Evolutionary conservation across 2,797 vertebrate genomes (phyloP), one percentile per base, ranked within the genome.

Genomic region (Potorous gilbertii): DNA sequence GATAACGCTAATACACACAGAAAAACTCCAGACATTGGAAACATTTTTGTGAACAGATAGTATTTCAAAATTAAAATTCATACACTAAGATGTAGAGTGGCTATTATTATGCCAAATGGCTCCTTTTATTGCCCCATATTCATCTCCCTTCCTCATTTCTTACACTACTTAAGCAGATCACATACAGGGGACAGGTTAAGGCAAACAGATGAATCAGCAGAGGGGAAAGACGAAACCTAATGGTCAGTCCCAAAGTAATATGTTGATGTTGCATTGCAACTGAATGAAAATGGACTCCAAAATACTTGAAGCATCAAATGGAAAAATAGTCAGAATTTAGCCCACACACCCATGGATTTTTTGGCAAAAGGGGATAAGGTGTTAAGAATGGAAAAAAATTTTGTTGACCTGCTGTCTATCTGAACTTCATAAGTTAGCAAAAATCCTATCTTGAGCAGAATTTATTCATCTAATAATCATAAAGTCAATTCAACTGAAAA

Each of bases 1-100:
- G 0, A 27, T 34, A 0, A 28, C 27, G 11, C 56, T 46, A 34
- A 62, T 0, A 0, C 0, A 5, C 3, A 12, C 0, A 27, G 9
- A 4, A 46, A 10, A 1, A 40, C 81, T 55, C 81, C 13, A 21
- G 74, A 50, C n/a, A 28, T 8, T 0, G 13, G 18, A 40, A 81
- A 31, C 0, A 0, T 55, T 9, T 14, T 28, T 5, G 29, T 0
- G 89, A 31, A 16, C 40, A 21, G n/a, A 5, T 54, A 54, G 57
- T 18, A 3, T 5, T 8, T 54, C 40, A n/a, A 54, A 18, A 46
- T 1, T 8, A 1, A 24, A 3, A 55, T 24, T 31, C 54, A 52
- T 5, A 0, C 24, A 24, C 14, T 31, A 59, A 87, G 34, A 0
- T 56, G 87, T 52, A 13, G 91, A 21, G 31, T 1, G 28, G 11